Percentiles rank a stretch among this genome's conserved stretches.
phyloP scores from a whole-genome alignment of 2,888 invertebrate species.

The Keiferia lycopersicella region DNA sequence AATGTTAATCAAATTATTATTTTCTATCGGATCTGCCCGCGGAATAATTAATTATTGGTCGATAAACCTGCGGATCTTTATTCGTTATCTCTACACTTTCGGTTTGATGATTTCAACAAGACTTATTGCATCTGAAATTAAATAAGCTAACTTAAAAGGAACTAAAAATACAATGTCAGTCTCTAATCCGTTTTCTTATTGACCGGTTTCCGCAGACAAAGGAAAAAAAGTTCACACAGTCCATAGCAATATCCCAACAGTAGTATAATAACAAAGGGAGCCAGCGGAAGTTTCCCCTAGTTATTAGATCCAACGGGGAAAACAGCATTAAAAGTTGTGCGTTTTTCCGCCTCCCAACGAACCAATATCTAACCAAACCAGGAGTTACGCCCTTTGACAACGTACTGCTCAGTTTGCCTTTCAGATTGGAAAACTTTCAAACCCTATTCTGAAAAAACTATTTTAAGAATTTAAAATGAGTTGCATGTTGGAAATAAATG shows the following conservation, averaged over 20 bases:
- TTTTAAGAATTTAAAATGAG: too few species aligned
- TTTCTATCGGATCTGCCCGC: too few species aligned
- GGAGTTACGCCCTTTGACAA: conserved; percentile 71
- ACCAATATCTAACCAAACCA: conserved; percentile 65
- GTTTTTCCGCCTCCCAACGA: conserved; percentile 55
- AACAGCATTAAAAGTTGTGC: conserved; percentile 70
- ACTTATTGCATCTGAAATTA: too few species aligned
- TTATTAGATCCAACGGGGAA: conserved; percentile 61
- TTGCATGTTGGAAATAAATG: too few species aligned
- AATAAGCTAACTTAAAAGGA: too few species aligned
- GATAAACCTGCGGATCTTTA: too few species aligned
- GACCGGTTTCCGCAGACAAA: background rate
- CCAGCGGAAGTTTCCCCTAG: conserved; percentile 52
- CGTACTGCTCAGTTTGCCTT: conserved; percentile 52
- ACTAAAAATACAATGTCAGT: background rate
- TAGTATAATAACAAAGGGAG: conserved; percentile 21
- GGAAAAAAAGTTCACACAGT: conserved; percentile 5
- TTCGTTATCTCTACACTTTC: too few species aligned
- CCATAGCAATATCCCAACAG: conserved; percentile 18
- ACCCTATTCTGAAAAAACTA: conserved; percentile 27
- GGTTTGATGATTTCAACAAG: too few species aligned
- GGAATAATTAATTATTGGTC: too few species aligned
- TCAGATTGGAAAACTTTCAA: conserved; percentile 52
- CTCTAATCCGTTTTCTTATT: background rate
- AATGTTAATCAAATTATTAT: too few species aligned